phyloP scores from a whole-genome alignment of 2,797 vertebrate genomes.

The Phalloptychus januarius region DNA sequence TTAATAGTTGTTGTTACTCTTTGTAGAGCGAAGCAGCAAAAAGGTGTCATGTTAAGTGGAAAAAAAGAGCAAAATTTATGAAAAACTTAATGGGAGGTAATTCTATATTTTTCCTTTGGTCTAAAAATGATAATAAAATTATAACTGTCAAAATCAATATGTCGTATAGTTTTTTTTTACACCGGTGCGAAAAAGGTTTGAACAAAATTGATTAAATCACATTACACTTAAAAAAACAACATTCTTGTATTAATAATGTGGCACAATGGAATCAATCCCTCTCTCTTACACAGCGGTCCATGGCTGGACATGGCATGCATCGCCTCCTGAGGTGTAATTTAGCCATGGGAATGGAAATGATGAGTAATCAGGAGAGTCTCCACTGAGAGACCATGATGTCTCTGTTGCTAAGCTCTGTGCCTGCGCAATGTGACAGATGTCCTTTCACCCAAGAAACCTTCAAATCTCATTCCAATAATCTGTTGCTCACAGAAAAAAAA shows the following conservation, averaged over 20 bases:
- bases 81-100: not conserved
- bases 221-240: not conserved
- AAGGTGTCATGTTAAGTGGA: not conserved
- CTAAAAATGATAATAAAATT: not conserved
- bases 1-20: not conserved
- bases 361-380: constrained; percentile 21
- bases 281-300: not conserved
- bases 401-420: constrained; percentile 16
- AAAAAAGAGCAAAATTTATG: not conserved
- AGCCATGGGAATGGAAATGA: not conserved
- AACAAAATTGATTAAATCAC: not conserved
- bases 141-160: not conserved
- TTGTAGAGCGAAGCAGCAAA: not conserved
- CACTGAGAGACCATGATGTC: constrained; percentile 34
- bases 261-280: not conserved
- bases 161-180: not conserved
- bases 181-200: not conserved
- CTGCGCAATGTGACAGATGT: constrained; percentile 45
- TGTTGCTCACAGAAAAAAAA: constrained; percentile 32
- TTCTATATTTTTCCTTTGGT: not conserved
- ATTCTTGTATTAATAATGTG: not conserved
- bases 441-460: constrained; percentile 44
- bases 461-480: constrained; percentile 57
- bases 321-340: not conserved
- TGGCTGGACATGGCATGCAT: too few relatives aligned